Evolutionary conservation across 2,797 vertebrate species (phyloP).

Genomic region (Molossus molossus): DNA sequence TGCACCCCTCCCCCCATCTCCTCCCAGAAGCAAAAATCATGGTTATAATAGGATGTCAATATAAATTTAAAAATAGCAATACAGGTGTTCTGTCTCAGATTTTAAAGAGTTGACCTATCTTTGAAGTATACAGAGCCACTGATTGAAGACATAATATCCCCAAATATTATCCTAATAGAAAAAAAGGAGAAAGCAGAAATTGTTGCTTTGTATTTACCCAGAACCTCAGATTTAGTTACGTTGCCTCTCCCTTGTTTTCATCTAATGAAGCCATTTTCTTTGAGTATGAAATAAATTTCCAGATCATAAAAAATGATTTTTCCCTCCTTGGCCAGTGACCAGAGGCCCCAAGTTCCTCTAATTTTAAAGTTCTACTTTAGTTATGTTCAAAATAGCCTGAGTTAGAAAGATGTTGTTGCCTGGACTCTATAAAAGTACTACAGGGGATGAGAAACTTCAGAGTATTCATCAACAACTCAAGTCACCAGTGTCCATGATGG

Average conservation of each 20-base stretch:
- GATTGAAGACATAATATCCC: not conserved
- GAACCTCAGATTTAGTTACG: not conserved
- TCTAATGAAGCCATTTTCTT: slow-evolving; percentile 75
- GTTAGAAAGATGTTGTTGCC: slow-evolving; percentile 62
- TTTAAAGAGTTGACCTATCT: not conserved
- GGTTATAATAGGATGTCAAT: not conserved
- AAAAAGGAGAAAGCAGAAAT: not conserved
- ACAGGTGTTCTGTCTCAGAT: not conserved
- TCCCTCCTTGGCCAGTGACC: slow-evolving; percentile 1
- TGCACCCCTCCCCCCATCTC: accelerated
- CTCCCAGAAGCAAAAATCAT: not conserved
- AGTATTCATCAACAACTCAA: slow-evolving; percentile 80
- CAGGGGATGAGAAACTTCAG: slow-evolving; percentile 61
- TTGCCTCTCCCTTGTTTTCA: slow-evolving; percentile 66
- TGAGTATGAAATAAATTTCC: slow-evolving; percentile 19
- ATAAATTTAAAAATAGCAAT: slow-evolving; percentile 31
- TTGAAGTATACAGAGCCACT: slow-evolving; percentile 19
- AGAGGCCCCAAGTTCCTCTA: slow-evolving; percentile 64
- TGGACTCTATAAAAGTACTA: slow-evolving; percentile 58
- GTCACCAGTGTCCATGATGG: slow-evolving; percentile 75
- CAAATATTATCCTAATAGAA: not conserved
- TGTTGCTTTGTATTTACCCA: not conserved
- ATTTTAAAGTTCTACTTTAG: slow-evolving; percentile 48
- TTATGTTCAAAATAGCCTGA: slow-evolving; percentile 42
- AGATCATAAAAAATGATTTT: slow-evolving; percentile 47